Base-by-base conservation (phyloP, 2,113 vertebrate genomes). In the Corythaeola cristata region DNA sequence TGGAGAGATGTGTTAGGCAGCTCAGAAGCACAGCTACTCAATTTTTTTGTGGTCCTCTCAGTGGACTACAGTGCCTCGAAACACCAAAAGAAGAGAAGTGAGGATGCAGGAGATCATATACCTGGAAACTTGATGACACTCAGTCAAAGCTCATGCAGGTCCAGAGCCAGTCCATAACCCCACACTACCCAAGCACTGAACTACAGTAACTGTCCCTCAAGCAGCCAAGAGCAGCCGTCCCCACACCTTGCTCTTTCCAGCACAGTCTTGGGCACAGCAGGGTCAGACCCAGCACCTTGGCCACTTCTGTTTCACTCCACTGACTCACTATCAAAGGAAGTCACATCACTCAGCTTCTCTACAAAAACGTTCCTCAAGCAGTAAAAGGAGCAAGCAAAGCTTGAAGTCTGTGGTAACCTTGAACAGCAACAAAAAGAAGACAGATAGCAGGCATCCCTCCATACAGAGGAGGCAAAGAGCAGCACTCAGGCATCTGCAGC, bases 121-220 rank as follows among this genome's bases (percentile, higher is more conserved):
- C 14, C 35, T 52, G 39, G 33, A 73, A 94, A 88, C 2, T 5
- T 35, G 20, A 53, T 16, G 15, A 66, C 20, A 68, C 12, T 55
- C 2, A 0, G 27, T 24, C 71, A 85, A 62, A 83, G 71, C 15
- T 62, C 35, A 60, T 0, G 2, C 17, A 15, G 53, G 63, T 72
- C 47, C 66, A 89, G 49, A 69, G 4, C 9, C 62, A 78, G 58
- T 52, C 62, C 21, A 17, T 20, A 82, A 62, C 32, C 12, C 53
- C 2, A 1, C 44, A 9, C 32, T 17, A 41, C 33, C 30, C 0
- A 0, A 45, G 47, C 1, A 3, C 33, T 76, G 58, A 90, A 45
- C 53, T 39, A 39, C 44, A 56, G 53, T 8, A 12, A 79, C 30
- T 37, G 20, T 18, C 16, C 58, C 56, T 82, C 66, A 32, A 59